Base-by-base conservation (phyloP, 2,113 vertebrate genomes). In the Saccopteryx bilineata region DNA sequence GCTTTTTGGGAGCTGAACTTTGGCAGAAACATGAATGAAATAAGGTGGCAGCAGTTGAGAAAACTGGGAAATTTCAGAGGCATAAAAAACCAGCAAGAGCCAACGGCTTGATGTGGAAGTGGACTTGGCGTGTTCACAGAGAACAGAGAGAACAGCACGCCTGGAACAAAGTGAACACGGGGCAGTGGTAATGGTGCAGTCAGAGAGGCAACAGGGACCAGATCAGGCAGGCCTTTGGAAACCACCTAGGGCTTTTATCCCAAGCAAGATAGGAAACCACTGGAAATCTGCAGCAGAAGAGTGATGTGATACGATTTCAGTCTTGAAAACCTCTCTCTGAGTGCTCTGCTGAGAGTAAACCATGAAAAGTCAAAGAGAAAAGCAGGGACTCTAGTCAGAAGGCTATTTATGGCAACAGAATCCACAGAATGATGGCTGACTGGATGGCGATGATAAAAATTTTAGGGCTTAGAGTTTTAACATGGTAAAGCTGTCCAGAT, bases 291-390 rank as follows among this genome's bases (percentile, higher is more conserved):
- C n/a, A 80, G 33, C 23, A 84, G 33, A 86, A 81, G 63, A n/a
- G 0, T 86, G 24, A 52, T 2, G 7, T 71, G 28, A 75, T 69
- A 54, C 17, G 72, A 92, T 12, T 31, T 26, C 80, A 65, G 28
- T 88, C 52, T 58, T 92, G 31, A 89, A 92, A 89, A 28, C 13
- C 69, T 68, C 31, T 54, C 66, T 63, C 54, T 85, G 52, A 93
- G 58, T 66, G n/a, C 15, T 81, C 50, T 78, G 50, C 52, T 78
- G 61, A 87, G 48, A 61, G 50, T 31, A 90, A 82, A 76, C 8
- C 66, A 75, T 46, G 46, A 95, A 86, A 75, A 72, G 58, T 9
- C 52, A 90, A 69, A 72, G 14, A n/a, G 19, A 6, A 86, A 23
- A n/a, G 54, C 26, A 39, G 12, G 11, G 11, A 14, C 39, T 80